A percentile compares a stretch with the other conserved stretches of the same genome.
These are phyloP conservation scores for Vimba vimba DNA, from an alignment of 2,113 vertebrate species.

Conservation along the genomic window DNA sequence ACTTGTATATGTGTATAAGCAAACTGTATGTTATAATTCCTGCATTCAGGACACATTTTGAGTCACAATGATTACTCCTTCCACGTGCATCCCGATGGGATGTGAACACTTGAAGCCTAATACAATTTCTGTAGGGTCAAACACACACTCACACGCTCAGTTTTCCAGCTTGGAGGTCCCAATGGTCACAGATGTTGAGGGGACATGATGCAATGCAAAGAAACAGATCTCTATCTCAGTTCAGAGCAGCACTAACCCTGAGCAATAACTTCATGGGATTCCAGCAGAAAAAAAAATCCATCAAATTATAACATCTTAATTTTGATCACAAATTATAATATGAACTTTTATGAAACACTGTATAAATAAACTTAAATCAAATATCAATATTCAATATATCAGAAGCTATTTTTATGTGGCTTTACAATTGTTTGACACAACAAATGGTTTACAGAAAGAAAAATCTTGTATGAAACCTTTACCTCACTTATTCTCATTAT, in stretches of 20 bases:
- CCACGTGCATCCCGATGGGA: constrained; percentile 1
- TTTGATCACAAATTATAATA: neutral
- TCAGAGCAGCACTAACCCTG: neutral
- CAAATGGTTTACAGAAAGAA: neutral
- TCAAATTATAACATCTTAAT: neutral
- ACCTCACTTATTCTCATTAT: neutral
- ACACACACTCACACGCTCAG: neutral
- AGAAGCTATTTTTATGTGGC: neutral
- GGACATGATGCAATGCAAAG: constrained; percentile 41
- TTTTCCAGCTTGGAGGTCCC: neutral
- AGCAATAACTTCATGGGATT: neutral
- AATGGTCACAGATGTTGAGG: constrained; percentile 31
- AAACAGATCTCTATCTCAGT: constrained; percentile 6
- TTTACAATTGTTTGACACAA: neutral
- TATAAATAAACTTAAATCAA: neutral
- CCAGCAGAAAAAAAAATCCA: neutral
- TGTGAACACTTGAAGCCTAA: neutral
- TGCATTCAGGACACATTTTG: neutral
- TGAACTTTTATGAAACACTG: neutral
- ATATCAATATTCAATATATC: neutral
- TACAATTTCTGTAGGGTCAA: neutral
- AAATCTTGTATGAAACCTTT: neutral
- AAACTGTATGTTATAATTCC: constrained; percentile 15
- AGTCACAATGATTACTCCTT: neutral
- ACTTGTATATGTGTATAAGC: neutral